phyloP scores from a whole-genome alignment of 1,140 invertebrate species.

The Wasmannia auropunctata region DNA sequence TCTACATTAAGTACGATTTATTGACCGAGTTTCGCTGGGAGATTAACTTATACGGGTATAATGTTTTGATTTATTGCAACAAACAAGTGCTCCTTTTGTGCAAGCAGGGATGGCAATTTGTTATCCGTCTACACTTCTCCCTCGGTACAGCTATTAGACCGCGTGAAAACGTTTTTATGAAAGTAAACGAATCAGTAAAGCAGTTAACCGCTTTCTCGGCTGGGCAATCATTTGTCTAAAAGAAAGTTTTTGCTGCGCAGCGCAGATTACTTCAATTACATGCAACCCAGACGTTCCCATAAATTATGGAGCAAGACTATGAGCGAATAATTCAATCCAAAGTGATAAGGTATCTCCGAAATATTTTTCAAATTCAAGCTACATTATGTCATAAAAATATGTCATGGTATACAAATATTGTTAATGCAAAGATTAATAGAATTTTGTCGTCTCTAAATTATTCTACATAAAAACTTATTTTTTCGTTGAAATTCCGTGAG shows the following conservation, averaged over 20 bases:
- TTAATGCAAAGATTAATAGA: background rate
- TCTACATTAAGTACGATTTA: background rate
- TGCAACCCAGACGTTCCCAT: constrained; percentile 3
- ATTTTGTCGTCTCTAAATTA: background rate
- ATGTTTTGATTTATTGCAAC: constrained; percentile 30
- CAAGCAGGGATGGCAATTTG: constrained; percentile 15
- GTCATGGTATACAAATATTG: background rate
- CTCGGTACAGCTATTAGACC: constrained; percentile 25
- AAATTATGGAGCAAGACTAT: constrained; percentile 7
- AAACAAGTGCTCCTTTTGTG: constrained; percentile 9
- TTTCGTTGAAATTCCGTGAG: background rate
- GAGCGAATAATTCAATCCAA: background rate
- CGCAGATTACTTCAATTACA: constrained; percentile 52
- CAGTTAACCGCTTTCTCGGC: constrained; percentile 52
- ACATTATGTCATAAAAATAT: background rate
- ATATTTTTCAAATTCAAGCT: background rate
- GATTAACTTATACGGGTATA: constrained; percentile 16
- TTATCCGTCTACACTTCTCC: constrained; percentile 12
- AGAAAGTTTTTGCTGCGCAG: constrained; percentile 39
- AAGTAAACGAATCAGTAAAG: constrained; percentile 52
- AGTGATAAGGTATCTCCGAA: background rate
- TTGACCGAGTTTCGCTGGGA: background rate
- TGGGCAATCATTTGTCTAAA: constrained; percentile 48
- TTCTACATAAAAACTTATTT: background rate
- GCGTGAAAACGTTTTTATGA: constrained; percentile 34